Conservation (phyloP, 1,140 invertebrate genomes). For the Lepidurus arcticus region DNA sequence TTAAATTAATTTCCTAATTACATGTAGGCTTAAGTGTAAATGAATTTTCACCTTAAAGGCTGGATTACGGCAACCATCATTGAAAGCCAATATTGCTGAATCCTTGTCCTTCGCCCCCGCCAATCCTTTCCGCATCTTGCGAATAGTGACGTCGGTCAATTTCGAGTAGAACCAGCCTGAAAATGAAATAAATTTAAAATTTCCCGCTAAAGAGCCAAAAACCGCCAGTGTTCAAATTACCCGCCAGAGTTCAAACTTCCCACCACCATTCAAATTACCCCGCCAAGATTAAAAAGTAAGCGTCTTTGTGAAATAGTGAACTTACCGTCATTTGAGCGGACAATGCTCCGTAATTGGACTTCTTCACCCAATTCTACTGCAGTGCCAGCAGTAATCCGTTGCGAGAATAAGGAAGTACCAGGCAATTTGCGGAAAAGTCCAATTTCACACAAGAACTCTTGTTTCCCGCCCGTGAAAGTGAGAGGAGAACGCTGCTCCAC, state of each 20-base stretch:
- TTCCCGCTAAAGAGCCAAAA: neutral
- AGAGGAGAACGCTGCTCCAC: constrained; percentile 44
- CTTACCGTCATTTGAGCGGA: constrained; percentile 57
- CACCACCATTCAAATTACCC: too few species aligned
- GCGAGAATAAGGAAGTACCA: constrained; percentile 49
- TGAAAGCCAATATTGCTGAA: constrained; percentile 49
- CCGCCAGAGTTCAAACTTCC: too few species aligned
- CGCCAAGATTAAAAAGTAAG: too few species aligned
- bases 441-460: constrained; percentile 54
- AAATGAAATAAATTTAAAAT: constrained; percentile 31
- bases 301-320: neutral
- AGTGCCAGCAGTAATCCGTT: constrained; percentile 51
- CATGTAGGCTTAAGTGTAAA: neutral
- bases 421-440: constrained; percentile 51
- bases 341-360: constrained; percentile 54
- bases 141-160: constrained; percentile 54
- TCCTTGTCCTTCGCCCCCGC: constrained; percentile 43
- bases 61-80: constrained; percentile 56
- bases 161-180: constrained; percentile 57
- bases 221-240: too few species aligned
- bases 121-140: constrained; percentile 43
- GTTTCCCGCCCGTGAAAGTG: constrained; percentile 49
- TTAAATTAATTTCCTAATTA: neutral
- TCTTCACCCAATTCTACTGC: constrained; percentile 60
- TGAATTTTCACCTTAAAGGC: constrained; percentile 44